These are phyloP conservation scores for Chaetodon trifascialis DNA, from an alignment of 2,113 vertebrate genomes.

Conservation along the genomic window DNA sequence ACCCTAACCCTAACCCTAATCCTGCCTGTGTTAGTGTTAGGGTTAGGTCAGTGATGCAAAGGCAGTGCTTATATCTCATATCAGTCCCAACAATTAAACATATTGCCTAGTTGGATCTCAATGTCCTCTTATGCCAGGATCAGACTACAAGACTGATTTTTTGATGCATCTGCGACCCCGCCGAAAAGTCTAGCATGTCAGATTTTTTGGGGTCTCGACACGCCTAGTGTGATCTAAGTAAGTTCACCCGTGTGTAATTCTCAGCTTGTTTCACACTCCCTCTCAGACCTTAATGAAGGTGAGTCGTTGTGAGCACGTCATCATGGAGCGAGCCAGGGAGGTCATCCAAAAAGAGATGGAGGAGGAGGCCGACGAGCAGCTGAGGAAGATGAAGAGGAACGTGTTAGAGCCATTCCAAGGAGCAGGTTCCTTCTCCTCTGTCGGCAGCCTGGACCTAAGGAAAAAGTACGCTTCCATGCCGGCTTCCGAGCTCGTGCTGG, in stretches of 20 bases:
- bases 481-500: slow-evolving; percentile 77
- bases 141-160: too few relatives aligned
- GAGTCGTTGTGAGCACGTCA: slow-evolving; percentile 41
- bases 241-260: not conserved
- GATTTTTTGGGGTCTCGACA: too few relatives aligned
- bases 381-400: slow-evolving; percentile 82
- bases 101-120: not conserved
- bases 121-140: too few relatives aligned
- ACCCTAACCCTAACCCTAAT: too few relatives aligned
- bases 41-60: not conserved
- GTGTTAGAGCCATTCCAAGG: slow-evolving; percentile 74
- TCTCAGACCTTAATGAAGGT: slow-evolving; percentile 77
- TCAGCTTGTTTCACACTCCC: not conserved
- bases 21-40: too few relatives aligned
- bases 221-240: not conserved
- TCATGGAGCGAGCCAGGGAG: slow-evolving; percentile 72
- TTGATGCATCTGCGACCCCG: too few relatives aligned
- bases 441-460: slow-evolving; percentile 75
- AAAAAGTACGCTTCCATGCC: slow-evolving; percentile 77
- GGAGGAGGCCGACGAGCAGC: slow-evolving; percentile 74
- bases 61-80: too few relatives aligned
- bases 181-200: too few relatives aligned
- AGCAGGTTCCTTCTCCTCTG: slow-evolving; percentile 55
- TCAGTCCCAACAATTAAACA: not conserved
- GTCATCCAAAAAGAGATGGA: slow-evolving; percentile 81